These are phyloP conservation scores for Hydra vulgaris DNA, from an alignment of 30 jellyfish, hydroid and myxozoan species.

Conservation along the genomic window DNA sequence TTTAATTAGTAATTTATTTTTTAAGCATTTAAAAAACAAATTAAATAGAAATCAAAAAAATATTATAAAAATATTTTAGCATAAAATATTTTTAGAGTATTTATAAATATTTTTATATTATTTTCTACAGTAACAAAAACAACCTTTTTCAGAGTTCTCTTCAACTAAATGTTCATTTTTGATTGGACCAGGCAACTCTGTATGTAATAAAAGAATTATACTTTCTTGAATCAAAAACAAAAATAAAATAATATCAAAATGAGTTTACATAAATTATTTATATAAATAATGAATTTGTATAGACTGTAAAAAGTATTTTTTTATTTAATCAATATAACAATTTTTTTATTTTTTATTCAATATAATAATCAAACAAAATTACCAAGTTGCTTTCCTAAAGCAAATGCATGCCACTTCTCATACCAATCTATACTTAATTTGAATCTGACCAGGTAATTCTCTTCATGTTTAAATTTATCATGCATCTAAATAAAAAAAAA, in stretches of 20 bases:
- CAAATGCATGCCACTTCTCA: slow-evolving; percentile 62
- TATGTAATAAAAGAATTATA: no score
- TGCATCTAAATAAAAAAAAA: slow-evolving; percentile 28
- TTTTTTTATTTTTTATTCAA: no score
- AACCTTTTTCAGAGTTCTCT: slow-evolving; percentile 10
- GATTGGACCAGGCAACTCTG: slow-evolving; percentile 81
- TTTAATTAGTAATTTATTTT: no score
- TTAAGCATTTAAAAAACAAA: no score
- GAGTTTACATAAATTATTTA: no score
- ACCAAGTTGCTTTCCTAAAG: slow-evolving; percentile 58
- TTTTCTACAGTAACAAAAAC: no score
- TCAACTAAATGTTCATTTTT: slow-evolving; percentile 45
- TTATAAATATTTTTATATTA: no score
- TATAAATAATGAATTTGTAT: not conserved
- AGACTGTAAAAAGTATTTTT: no score
- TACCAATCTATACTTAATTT: slow-evolving; percentile 69
- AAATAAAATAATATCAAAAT: not conserved
- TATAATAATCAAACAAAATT: not conserved
- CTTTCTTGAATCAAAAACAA: not conserved
- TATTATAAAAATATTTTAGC: no score
- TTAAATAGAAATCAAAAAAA: no score
- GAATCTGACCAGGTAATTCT: slow-evolving; percentile 28
- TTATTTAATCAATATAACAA: no score
- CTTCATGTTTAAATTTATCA: slow-evolving; percentile 45
- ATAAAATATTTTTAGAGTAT: no score